phyloP scores from a whole-genome alignment of 2,797 vertebrate genomes.

The Phataginus tricuspis region DNA sequence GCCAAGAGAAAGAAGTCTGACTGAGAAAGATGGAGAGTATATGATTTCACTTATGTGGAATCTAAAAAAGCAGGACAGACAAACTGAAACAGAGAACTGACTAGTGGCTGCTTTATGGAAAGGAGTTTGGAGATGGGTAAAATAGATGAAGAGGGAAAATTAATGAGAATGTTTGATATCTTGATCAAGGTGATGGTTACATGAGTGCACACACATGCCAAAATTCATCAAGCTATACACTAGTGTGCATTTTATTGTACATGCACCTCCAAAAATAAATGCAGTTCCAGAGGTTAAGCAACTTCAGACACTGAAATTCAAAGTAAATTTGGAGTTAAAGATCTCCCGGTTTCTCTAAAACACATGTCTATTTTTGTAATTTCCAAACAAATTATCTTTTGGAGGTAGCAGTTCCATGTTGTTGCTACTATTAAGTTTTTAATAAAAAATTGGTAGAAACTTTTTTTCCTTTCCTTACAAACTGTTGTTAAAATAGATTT shows the following conservation, averaged over 20 bases:
- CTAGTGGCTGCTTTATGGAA: not conserved
- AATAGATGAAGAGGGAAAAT: not conserved
- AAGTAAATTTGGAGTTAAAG: not conserved
- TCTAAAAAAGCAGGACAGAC: not conserved
- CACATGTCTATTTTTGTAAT: not conserved
- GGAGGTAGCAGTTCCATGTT: not conserved
- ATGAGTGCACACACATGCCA: no score
- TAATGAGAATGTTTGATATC: no score
- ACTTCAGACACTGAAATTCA: not conserved
- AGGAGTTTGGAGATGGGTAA: not conserved
- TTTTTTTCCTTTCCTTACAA: not conserved
- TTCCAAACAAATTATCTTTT: not conserved
- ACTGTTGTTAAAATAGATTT: not conserved
- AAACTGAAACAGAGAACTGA: not conserved
- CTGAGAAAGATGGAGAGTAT: not conserved
- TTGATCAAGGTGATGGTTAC: no score
- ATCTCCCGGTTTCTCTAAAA: not conserved
- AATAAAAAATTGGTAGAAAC: not conserved
- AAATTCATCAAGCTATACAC: no score
- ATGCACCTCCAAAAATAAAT: not conserved
- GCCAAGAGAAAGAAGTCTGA: not conserved
- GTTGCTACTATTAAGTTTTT: not conserved
- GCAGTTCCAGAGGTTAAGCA: not conserved
- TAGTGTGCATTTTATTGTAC: no score
- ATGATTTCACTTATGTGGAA: not conserved